A percentile compares a stretch with the other conserved stretches of the same genome.
phyloP scores from a whole-genome alignment of 1,140 invertebrate genomes.

The Hesperophylax magnus region DNA sequence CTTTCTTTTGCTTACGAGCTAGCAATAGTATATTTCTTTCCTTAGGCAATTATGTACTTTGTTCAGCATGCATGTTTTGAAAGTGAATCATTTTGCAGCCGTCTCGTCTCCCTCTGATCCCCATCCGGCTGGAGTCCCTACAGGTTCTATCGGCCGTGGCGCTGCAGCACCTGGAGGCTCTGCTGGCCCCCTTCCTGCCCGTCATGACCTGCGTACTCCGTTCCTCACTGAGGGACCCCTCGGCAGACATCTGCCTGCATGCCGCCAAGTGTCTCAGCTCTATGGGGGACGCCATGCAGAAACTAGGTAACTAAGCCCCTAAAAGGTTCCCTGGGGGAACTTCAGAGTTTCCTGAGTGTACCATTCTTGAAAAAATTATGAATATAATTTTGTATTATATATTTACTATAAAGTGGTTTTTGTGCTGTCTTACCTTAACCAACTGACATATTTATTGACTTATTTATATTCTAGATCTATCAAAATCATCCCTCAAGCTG shows the following conservation, averaged over 20 bases:
- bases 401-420: no score
- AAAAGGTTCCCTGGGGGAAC: no score
- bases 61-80: no score
- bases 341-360: no score
- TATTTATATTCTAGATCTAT: slow-evolving; percentile 5
- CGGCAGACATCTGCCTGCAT: slow-evolving; percentile 75
- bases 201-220: slow-evolving; percentile 73
- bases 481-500: slow-evolving; percentile 10
- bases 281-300: slow-evolving; percentile 74
- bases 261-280: slow-evolving; percentile 76
- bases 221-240: slow-evolving; percentile 69
- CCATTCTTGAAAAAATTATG: no score
- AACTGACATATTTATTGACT: slow-evolving; percentile 48
- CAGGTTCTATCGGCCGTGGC: slow-evolving; percentile 82
- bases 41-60: no score
- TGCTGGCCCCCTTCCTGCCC: slow-evolving; percentile 71
- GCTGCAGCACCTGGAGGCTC: slow-evolving; percentile 74
- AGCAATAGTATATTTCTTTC: no score
- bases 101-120: slow-evolving; percentile 64
- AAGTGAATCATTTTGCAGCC: slow-evolving; percentile 5
- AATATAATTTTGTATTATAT: no score
- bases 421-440: no score
- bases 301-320: slow-evolving; percentile 68
- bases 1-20: no score
- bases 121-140: slow-evolving; percentile 82